These are phyloP conservation scores for Sesia apiformis DNA, from an alignment of 2,888 invertebrate genomes.

Conservation along the genomic window DNA sequence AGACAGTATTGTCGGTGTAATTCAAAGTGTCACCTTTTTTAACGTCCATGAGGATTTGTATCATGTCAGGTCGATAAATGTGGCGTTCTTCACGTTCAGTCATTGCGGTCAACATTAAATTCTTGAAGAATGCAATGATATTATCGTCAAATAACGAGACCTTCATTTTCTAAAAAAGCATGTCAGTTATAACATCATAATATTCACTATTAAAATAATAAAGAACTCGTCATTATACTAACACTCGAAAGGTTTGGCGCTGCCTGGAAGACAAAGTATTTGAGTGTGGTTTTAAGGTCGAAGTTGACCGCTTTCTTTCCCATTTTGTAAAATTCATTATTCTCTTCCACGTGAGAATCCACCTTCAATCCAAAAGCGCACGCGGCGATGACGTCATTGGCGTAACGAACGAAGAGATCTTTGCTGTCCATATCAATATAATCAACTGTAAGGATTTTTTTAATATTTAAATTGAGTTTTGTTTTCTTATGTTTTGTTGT, in stretches of 20 bases:
- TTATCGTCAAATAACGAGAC: slow-evolving; percentile 17
- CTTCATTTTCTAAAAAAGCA: slow-evolving; percentile 18
- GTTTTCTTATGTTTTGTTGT: too few relatives aligned
- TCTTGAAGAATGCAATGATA: slow-evolving; percentile 37
- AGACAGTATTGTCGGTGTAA: too few relatives aligned
- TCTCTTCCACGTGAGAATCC: slow-evolving; percentile 63
- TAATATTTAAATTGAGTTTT: too few relatives aligned
- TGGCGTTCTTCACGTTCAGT: slow-evolving; percentile 37
- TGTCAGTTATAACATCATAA: background rate
- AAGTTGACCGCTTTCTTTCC: slow-evolving; percentile 54
- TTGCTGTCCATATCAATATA: slow-evolving; percentile 47
- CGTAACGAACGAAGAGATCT: slow-evolving; percentile 52
- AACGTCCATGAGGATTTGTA: slow-evolving; percentile 52
- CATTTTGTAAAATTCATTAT: slow-evolving; percentile 71
- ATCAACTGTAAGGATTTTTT: slow-evolving; percentile 12
- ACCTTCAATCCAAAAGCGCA: slow-evolving; percentile 69
- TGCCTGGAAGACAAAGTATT: slow-evolving; percentile 19
- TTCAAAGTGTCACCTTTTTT: background rate
- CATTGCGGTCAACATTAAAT: slow-evolving; percentile 40
- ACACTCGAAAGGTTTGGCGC: slow-evolving; percentile 25
- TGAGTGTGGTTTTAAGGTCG: slow-evolving; percentile 19
- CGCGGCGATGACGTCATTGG: slow-evolving; percentile 70
- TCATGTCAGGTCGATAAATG: slow-evolving; percentile 58
- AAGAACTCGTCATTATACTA: background rate
- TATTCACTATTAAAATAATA: background rate